Evolutionary conservation across 1,140 invertebrate species (phyloP), one percentile per base, ranked within the genome.

Genomic region (Phthorimaea operculella): DNA sequence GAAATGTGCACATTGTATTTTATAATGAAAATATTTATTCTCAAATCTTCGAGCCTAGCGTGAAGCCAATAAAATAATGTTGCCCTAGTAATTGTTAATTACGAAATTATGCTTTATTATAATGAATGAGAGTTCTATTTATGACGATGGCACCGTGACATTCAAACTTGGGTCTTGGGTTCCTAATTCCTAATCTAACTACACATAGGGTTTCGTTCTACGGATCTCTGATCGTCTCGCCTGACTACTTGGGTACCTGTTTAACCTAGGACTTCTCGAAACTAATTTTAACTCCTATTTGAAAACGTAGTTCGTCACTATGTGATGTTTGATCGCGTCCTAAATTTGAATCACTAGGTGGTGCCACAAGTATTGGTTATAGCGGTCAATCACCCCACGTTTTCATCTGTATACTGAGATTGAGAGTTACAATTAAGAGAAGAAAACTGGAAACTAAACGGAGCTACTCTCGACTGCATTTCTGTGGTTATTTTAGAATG

Each of bases 91-190:
- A 58, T 80, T 79, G 74, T 81, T 79, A 66, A 74, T 76, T 64
- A 80, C 70, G 73, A 82, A 82, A 81, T 76, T 73, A 76, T 82
- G 76, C 76, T 82, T 84, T 79, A 80, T 76, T 74, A 70, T 74
- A 64, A 76, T 68, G 67, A 81, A 74, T 68, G 68, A 81, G 75
- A 84, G 73, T 76, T 84, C 59, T 82, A 80, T 82, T 75, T 83
- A 78, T 78, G 73, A 68, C 61, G 70, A 60, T 70, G 68, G 73
- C 74, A 74, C 70, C 73, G 73, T 68, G 59, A 60, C 68, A 66
- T 71, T 64, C 61, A 68, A 65, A 74, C 68, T 74, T 71, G 67
- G 70, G 77, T 80, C 21, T 28, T 28, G 21, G 21, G 21, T 28
- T 28, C 21, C 21, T 28, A 28, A 28, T 28, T 83, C 79, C 79